Base-by-base conservation (phyloP, 2,888 invertebrate species). In the Noctua pronuba region DNA sequence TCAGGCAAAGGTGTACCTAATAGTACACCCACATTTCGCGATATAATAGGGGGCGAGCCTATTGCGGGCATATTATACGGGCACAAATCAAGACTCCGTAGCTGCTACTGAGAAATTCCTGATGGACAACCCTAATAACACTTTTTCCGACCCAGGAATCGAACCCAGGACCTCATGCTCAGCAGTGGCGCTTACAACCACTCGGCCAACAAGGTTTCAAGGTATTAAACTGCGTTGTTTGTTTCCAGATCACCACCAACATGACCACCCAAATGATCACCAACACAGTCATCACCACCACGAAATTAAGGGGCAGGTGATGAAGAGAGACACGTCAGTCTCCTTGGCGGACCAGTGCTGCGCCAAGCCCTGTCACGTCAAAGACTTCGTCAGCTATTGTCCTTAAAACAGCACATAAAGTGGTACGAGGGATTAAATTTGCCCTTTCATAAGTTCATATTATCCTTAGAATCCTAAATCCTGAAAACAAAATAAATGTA, bases 281-380 rank as follows among this genome's bases (percentile, higher is more conserved):
- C 77, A 80, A 21, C 82, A 58, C 21, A 77, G 82, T 28, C 73
- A 77, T 31, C 60, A 82, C 16, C 44, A 76, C 21, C 78, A 83
- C 44, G 83, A 82, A 11, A 46, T 28, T 52, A 62, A 75, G 35
- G 62, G 35, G 0, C 49, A 82, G 52, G 83, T 62, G 24, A 52
- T 38, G 77, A 82, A 82, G 35, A 76, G 83, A 21, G 78, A 62
- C 44, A 52, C 62, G 2, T 16, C 76, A 11, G 5, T 28, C 8
- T 76, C 78, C 62, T 16, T 78, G 8, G 62, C 62, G 1, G 78
- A 78, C 16, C n/a, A 71, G 55, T 90, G 89, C 66, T 90, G 89
- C 67, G 16, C 44, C 10, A 87, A 85, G 16, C 80, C 86, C 2
- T 90, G 89, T 62, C 72, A 73, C 35, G 73, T 87, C n/a, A 82